These are phyloP conservation scores for Steinernema scapterisci DNA, from an alignment of 2,888 invertebrate species.

Conservation along the genomic window DNA sequence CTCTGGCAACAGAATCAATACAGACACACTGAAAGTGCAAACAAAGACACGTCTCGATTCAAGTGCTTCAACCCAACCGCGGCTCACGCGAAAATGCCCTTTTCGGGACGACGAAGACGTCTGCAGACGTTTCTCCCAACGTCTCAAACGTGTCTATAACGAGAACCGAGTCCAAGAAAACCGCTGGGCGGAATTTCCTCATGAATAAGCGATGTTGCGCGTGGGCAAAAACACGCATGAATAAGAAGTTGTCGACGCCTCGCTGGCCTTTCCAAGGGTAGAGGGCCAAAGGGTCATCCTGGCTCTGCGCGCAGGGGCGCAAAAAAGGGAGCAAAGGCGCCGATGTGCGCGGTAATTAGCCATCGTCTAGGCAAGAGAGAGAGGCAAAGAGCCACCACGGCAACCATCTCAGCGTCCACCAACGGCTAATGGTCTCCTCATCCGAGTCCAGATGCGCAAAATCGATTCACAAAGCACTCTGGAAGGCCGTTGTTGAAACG, in stretches of 20 bases:
- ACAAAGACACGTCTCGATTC: background rate
- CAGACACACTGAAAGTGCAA: conserved; percentile 14
- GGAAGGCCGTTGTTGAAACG: background rate
- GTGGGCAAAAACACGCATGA: conserved; percentile 19
- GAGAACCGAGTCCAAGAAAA: background rate
- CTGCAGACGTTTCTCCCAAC: background rate
- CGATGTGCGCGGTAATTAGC: conserved; percentile 30
- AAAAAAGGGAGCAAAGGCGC: background rate
- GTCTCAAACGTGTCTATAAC: background rate
- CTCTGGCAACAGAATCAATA: background rate
- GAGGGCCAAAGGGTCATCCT: background rate
- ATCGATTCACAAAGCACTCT: conserved; percentile 3
- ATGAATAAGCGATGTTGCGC: background rate
- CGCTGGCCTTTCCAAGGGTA: too few species aligned
- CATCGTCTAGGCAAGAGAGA: too few species aligned
- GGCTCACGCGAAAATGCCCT: background rate
- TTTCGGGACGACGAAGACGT: too few species aligned
- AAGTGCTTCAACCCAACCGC: background rate
- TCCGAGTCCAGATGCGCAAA: conserved; percentile 19
- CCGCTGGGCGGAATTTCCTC: background rate
- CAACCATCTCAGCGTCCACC: too few species aligned
- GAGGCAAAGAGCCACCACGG: too few species aligned
- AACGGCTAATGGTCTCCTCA: background rate
- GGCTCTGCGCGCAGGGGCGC: background rate
- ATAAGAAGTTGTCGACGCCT: background rate